phyloP scores from a whole-genome alignment of 2,888 invertebrate species.

The Drosophila eohydei region DNA sequence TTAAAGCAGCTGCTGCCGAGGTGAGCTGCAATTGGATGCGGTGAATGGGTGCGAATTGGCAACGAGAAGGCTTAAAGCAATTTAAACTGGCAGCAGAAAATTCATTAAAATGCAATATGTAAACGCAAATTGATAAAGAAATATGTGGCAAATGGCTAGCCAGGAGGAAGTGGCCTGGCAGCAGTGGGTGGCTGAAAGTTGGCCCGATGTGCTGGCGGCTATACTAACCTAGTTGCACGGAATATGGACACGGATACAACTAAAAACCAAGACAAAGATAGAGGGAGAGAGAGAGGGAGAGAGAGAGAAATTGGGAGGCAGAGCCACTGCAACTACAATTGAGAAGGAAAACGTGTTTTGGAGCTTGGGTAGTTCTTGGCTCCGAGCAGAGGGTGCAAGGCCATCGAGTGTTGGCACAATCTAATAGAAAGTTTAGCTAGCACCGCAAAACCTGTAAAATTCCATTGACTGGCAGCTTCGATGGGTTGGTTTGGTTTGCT shows the following conservation, averaged over 20 bases:
- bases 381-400: slow-evolving; percentile 50
- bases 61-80: slow-evolving; percentile 39
- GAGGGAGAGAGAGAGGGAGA: background rate
- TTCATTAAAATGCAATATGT: slow-evolving; percentile 72
- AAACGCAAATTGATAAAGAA: slow-evolving; percentile 59
- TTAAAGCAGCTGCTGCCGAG: background rate
- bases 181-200: background rate
- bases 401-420: slow-evolving; percentile 43
- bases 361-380: background rate
- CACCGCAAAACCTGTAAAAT: slow-evolving; percentile 52
- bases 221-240: slow-evolving; percentile 61
- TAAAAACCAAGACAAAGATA: slow-evolving; percentile 4
- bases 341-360: slow-evolving; percentile 5
- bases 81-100: slow-evolving; percentile 41
- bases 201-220: slow-evolving; percentile 52
- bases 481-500: slow-evolving; percentile 11
- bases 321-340: slow-evolving; percentile 6
- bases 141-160: slow-evolving; percentile 39
- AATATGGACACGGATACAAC: slow-evolving; percentile 41
- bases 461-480: slow-evolving; percentile 67
- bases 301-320: background rate
- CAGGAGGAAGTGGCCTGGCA: background rate
- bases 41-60: slow-evolving; percentile 35
- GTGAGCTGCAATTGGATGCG: background rate
- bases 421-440: slow-evolving; percentile 53